These are phyloP conservation scores for Steinernema feltiae DNA, from an alignment of 1,140 invertebrate genomes.

Conservation along the genomic window DNA sequence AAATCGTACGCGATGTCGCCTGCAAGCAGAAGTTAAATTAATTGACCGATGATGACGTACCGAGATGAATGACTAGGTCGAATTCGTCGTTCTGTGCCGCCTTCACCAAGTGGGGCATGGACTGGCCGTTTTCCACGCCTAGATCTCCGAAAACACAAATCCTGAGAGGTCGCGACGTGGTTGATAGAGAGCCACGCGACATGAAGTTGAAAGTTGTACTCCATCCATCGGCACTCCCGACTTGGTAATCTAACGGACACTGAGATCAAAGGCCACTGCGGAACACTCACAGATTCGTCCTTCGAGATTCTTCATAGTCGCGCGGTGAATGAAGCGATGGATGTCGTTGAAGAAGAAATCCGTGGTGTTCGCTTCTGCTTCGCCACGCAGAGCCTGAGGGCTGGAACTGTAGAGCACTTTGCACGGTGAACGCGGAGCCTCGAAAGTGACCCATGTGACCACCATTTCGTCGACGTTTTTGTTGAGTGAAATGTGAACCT, in stretches of 20 bases:
- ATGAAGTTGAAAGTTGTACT: slow-evolving; percentile 33
- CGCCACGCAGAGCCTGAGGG: not conserved
- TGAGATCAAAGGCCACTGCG: slow-evolving; percentile 9
- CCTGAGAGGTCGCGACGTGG: slow-evolving; percentile 26
- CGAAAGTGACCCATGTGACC: not conserved
- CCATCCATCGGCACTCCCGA: slow-evolving; percentile 23
- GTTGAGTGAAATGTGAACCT: not conserved
- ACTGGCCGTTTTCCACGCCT: slow-evolving; percentile 39
- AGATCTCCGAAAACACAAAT: slow-evolving; percentile 47
- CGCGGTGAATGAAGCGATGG: not conserved
- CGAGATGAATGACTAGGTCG: slow-evolving; percentile 43
- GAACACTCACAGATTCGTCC: not conserved
- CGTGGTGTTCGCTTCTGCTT: not conserved
- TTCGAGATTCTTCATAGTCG: not conserved
- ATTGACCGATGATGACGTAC: slow-evolving; percentile 22
- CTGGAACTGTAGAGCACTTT: not conserved
- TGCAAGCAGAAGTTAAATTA: not conserved
- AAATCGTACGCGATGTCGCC: slow-evolving; percentile 60
- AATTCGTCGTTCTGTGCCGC: slow-evolving; percentile 34
- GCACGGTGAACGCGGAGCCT: not conserved
- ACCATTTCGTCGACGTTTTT: not conserved
- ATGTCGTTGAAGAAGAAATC: not conserved
- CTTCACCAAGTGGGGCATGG: slow-evolving; percentile 27
- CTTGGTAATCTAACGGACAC: slow-evolving; percentile 37
- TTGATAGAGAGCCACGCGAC: slow-evolving; percentile 22